A percentile compares a stretch with the other conserved stretches of the same genome.
phyloP scores from a whole-genome alignment of 2,113 vertebrate genomes.

The Etheostoma cragini region DNA sequence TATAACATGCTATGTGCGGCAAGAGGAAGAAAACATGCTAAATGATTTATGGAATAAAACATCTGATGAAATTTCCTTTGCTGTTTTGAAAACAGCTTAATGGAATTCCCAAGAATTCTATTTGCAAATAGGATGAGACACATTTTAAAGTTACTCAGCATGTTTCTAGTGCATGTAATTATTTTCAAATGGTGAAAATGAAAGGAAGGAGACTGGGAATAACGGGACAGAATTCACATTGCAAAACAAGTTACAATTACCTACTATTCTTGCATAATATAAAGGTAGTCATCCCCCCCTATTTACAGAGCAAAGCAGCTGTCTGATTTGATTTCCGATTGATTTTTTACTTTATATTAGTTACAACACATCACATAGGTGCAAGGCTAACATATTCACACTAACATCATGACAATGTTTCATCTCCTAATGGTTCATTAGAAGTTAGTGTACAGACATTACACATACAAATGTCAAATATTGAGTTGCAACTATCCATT shows the following conservation, averaged over 20 bases:
- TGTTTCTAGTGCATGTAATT: constrained; percentile 10
- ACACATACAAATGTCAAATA: background rate
- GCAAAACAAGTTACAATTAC: background rate
- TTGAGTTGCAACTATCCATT: background rate
- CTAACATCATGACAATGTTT: background rate
- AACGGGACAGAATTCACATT: background rate
- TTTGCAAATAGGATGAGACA: background rate
- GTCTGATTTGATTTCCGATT: background rate
- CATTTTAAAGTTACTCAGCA: background rate
- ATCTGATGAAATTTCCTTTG: background rate
- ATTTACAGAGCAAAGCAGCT: background rate
- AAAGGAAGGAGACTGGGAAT: background rate
- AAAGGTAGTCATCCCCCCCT: background rate
- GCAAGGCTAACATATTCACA: background rate
- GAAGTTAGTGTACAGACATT: background rate
- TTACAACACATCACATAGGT: background rate
- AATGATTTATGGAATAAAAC: constrained; percentile 9
- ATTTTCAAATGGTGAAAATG: background rate
- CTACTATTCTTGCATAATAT: background rate
- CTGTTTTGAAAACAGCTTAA: background rate
- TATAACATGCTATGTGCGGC: background rate
- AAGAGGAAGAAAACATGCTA: background rate
- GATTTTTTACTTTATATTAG: background rate
- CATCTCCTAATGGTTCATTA: background rate
- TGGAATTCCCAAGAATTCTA: background rate